phyloP scores from a whole-genome alignment of 2,888 invertebrate species.

The Macaria liturata region DNA sequence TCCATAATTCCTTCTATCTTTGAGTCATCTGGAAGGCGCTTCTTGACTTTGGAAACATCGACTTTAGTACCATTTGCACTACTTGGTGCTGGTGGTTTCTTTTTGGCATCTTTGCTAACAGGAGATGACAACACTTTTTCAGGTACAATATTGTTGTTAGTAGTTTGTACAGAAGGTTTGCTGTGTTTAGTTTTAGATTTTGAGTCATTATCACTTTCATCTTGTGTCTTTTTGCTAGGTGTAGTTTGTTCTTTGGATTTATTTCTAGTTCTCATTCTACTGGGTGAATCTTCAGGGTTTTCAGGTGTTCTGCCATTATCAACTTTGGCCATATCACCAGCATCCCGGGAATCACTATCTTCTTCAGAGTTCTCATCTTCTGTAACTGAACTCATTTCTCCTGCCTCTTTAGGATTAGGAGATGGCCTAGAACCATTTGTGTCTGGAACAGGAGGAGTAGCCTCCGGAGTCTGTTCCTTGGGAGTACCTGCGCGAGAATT shows the following conservation, averaged over 20 bases:
- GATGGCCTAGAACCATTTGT: slow-evolving; percentile 84
- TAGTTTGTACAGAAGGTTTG: slow-evolving; percentile 66
- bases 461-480: slow-evolving; percentile 88
- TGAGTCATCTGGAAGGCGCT: slow-evolving; percentile 80
- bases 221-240: slow-evolving; percentile 73
- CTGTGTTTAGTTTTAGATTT: slow-evolving; percentile 64
- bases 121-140: slow-evolving; percentile 72
- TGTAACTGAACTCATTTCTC: slow-evolving; percentile 90
- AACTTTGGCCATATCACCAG: slow-evolving; percentile 91
- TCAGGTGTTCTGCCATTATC: slow-evolving; percentile 89
- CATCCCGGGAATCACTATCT: slow-evolving; percentile 96
- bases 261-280: slow-evolving; percentile 94
- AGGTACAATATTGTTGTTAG: slow-evolving; percentile 64
- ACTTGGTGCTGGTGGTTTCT: slow-evolving; percentile 52
- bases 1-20: slow-evolving; percentile 84
- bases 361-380: slow-evolving; percentile 97
- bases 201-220: slow-evolving; percentile 77
- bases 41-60: slow-evolving; percentile 83
- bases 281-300: slow-evolving; percentile 92
- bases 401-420: slow-evolving; percentile 86
- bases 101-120: slow-evolving; percentile 68
- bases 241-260: slow-evolving; percentile 90
- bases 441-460: slow-evolving; percentile 75
- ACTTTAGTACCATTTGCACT: slow-evolving; percentile 68
- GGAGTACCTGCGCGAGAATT: slow-evolving; percentile 92